Evolutionary conservation across 2,113 vertebrate genomes (phyloP).

Genomic region (Megaceryle torquata): DNA sequence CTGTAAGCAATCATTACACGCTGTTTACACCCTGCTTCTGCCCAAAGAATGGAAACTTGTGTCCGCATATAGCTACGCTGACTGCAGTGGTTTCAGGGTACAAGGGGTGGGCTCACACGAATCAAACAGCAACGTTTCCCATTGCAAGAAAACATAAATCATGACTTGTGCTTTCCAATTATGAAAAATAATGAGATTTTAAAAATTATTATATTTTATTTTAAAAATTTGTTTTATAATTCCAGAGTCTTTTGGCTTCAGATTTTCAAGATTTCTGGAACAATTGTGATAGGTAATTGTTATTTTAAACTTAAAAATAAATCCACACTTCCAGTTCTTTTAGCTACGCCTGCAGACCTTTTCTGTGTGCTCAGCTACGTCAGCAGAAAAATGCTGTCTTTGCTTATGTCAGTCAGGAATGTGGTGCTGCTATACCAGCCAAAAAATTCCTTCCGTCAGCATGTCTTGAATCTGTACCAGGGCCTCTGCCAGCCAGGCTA

Average conservation of each 20-base stretch:
- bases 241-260: neutral
- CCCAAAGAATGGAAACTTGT: neutral
- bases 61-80: neutral
- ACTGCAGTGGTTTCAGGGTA: neutral
- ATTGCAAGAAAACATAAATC: neutral
- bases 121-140: neutral
- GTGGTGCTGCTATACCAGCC: neutral
- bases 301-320: neutral
- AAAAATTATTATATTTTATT: neutral
- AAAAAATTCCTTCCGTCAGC: neutral
- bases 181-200: neutral
- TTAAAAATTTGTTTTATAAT: neutral
- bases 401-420: neutral
- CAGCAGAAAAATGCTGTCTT: constrained; percentile 2
- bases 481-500: neutral
- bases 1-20: neutral
- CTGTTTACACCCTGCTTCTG: neutral
- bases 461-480: neutral
- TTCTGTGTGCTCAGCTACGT: neutral
- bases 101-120: neutral
- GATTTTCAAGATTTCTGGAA: neutral
- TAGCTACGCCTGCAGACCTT: neutral
- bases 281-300: neutral
- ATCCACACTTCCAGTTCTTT: neutral
- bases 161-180: neutral